Percentiles rank a stretch among this genome's conserved stretches.
Evolutionary conservation across 2,888 invertebrate genomes (phyloP).

Genomic region (Myopa tessellatipennis): DNA sequence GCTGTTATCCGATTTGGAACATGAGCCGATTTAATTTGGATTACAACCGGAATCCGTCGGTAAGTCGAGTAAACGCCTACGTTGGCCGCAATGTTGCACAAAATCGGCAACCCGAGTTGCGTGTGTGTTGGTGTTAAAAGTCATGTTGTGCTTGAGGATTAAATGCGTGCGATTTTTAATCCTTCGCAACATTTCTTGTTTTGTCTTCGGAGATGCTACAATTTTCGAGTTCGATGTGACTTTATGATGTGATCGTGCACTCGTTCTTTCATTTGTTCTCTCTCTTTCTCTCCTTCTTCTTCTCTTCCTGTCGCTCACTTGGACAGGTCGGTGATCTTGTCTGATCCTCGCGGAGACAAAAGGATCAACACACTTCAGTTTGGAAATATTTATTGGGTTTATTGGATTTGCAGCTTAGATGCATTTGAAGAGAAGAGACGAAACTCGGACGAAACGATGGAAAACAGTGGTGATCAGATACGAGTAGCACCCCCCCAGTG

Average conservation of each 20-base stretch:
- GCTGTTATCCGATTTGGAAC: slow-evolving; percentile 42
- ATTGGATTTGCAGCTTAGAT: slow-evolving; percentile 63
- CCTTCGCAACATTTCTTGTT: slow-evolving; percentile 25
- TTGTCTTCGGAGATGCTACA: slow-evolving; percentile 24
- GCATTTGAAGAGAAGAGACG: not conserved
- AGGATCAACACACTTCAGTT: slow-evolving; percentile 56
- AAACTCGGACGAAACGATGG: too few species aligned
- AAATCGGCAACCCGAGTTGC: not conserved
- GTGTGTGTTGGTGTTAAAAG: slow-evolving; percentile 51
- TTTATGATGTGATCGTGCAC: slow-evolving; percentile 38
- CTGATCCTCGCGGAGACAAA: slow-evolving; percentile 54
- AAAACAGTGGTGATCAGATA: not conserved
- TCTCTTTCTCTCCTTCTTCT: slow-evolving; percentile 13
- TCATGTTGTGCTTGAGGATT: slow-evolving; percentile 62
- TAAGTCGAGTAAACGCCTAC: slow-evolving; percentile 68
- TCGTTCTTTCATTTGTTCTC: not conserved
- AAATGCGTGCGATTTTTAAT: slow-evolving; percentile 35
- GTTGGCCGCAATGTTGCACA: slow-evolving; percentile 33
- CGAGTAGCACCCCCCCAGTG: slow-evolving; percentile 25
- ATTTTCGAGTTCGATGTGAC: slow-evolving; percentile 37
- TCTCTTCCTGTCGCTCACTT: not conserved
- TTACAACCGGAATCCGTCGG: slow-evolving; percentile 62
- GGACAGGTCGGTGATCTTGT: slow-evolving; percentile 46
- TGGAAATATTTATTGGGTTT: slow-evolving; percentile 64
- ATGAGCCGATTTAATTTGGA: slow-evolving; percentile 64